Base-by-base conservation (phyloP, 2,113 vertebrate genomes). In the Zosterops hypoxanthus region DNA sequence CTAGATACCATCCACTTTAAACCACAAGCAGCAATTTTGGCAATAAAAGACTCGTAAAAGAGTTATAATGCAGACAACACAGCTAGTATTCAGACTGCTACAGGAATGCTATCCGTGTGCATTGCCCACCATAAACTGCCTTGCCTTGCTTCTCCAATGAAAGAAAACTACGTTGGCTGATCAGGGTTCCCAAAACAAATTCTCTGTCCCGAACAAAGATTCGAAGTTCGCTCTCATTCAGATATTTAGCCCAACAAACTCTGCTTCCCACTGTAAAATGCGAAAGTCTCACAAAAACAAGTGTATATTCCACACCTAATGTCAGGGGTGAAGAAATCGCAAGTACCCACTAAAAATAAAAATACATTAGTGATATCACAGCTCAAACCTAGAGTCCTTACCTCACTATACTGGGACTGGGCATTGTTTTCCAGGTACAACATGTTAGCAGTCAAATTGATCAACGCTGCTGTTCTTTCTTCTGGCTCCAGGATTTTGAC, bases 401-500 rank as follows among this genome's bases (percentile, higher is more conserved):
- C 99, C 99, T 99, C 99, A 90, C 97, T 99, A 98, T 99, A 99
- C 75, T 99, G 98, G 94, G 99, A 98, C 91, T 99, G 98, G 97
- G 98, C 98, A 97, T 98, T 99, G 97, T 99, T 99, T 98, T 99
- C 99, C 97, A 99, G 98, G 98, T 99, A 99, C 99, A 99, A 99
- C 99, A 99, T 99, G 98, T 99, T 99, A 98, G 99, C 99, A 98
- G 99, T 99, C 96, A 99, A 99, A 97, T 99, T 99, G 98, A 99
- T 99, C 98, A 99, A 98, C 97, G 98, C 98, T 97, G 98, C 98
- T 98, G 99, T 99, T 98, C 99, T 99, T 97, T 99, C 99, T 98
- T 99, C 99, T 98, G 99, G 98, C 98, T 99, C 99, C 99, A 99
- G 99, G 98, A 97, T 99, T 99, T 98, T 98, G 97, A 97, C 98